Conservation (phyloP, 2,888 invertebrate genomes). For the Rhaphigaster nebulosa region DNA sequence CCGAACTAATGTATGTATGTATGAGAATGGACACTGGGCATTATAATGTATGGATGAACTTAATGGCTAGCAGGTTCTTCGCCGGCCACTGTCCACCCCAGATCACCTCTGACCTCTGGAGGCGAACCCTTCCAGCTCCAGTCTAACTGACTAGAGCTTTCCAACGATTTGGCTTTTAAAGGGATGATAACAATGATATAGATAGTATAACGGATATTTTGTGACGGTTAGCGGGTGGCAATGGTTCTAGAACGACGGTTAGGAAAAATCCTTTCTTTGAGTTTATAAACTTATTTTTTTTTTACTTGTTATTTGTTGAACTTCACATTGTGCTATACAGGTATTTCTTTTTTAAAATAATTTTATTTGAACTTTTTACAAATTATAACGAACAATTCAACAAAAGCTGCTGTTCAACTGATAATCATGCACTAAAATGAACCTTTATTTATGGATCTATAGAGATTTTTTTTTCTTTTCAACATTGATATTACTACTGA, state of each 20-base stretch:
- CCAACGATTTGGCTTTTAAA: slow-evolving; percentile 37
- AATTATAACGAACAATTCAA: too few relatives aligned
- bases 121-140: slow-evolving; percentile 20
- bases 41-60: background rate
- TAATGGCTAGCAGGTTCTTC: background rate
- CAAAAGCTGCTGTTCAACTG: too few relatives aligned
- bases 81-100: slow-evolving; percentile 45
- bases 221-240: background rate
- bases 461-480: too few relatives aligned
- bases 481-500: too few relatives aligned
- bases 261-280: background rate
- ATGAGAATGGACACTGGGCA: slow-evolving; percentile 29
- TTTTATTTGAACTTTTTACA: too few relatives aligned
- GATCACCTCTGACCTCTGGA: slow-evolving; percentile 45
- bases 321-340: background rate
- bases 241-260: background rate
- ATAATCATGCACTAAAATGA: too few relatives aligned
- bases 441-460: too few relatives aligned
- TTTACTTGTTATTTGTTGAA: background rate
- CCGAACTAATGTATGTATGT: slow-evolving; percentile 33
- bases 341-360: too few relatives aligned
- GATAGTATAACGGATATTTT: slow-evolving; percentile 19
- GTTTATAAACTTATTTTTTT: background rate
- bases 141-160: background rate
- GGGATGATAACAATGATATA: background rate